Percentiles rank a stretch among this genome's conserved stretches.
Conservation (phyloP, 1,140 invertebrate genomes). For the Acromyrmex heyeri region DNA sequence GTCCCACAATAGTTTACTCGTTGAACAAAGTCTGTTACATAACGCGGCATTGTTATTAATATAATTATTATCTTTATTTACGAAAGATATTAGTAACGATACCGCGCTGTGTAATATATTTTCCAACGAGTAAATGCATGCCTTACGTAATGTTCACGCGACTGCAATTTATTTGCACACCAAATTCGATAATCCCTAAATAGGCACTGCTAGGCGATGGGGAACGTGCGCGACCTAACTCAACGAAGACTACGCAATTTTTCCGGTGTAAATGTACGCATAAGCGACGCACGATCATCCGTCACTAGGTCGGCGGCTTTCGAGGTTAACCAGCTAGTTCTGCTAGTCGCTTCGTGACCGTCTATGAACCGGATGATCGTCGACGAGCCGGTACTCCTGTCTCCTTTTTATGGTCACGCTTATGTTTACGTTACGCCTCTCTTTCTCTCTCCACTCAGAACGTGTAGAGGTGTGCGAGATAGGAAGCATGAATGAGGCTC, state of each 20-base stretch:
- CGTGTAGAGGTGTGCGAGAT: constrained; percentile 44
- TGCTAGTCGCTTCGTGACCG: constrained; percentile 37
- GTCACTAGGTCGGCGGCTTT: constrained; percentile 26
- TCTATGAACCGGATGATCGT: constrained; percentile 42
- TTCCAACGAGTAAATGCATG: not conserved
- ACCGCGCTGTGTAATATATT: not conserved
- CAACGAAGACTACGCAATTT: constrained; percentile 51
- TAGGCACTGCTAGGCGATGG: not conserved
- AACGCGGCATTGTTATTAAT: constrained; percentile 7
- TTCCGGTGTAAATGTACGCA: constrained; percentile 25
- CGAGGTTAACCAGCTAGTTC: constrained; percentile 25
- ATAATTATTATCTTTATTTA: constrained; percentile 18
- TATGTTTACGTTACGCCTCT: not conserved
- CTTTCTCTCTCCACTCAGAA: constrained; percentile 1
- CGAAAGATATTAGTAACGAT: not conserved
- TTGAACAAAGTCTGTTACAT: not conserved
- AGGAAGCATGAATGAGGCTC: constrained; percentile 58
- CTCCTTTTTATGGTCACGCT: constrained; percentile 30
- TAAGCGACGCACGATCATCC: constrained; percentile 24
- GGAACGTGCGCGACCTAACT: constrained; percentile 48
- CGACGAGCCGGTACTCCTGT: constrained; percentile 41
- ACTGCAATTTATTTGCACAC: not conserved
- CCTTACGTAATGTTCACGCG: constrained; percentile 14
- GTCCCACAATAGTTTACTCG: not conserved
- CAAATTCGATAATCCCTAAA: not conserved